phyloP scores from a whole-genome alignment of 2,113 vertebrate genomes.

The Malurus alboscapulatus region DNA sequence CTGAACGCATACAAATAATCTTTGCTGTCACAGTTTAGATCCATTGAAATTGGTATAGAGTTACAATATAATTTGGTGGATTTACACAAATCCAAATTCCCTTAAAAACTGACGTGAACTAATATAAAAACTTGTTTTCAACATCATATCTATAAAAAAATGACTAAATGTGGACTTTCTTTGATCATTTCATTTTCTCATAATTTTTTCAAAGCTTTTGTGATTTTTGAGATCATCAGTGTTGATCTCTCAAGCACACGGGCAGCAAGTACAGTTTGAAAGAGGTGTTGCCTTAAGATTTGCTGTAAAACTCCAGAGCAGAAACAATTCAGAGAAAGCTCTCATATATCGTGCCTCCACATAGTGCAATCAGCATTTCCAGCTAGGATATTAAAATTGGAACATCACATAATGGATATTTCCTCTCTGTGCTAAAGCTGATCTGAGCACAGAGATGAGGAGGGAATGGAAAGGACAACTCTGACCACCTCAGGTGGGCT shows the following conservation, averaged over 20 bases:
- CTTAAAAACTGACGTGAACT: neutral
- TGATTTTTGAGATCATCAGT: neutral
- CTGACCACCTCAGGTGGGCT: neutral
- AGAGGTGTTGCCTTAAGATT: neutral
- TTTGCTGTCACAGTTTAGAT: neutral
- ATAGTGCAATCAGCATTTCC: neutral
- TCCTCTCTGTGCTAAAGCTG: neutral
- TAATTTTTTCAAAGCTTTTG: neutral
- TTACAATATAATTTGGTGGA: neutral
- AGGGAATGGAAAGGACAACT: neutral
- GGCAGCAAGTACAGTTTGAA: neutral
- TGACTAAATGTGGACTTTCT: neutral
- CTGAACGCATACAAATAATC: conserved; percentile 16
- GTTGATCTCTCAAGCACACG: neutral
- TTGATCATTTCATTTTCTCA: neutral
- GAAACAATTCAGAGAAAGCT: neutral
- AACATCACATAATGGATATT: neutral
- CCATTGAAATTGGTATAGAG: neutral
- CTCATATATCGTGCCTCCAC: neutral
- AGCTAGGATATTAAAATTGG: neutral
- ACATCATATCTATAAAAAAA: neutral
- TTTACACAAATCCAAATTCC: neutral
- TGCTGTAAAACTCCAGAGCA: neutral
- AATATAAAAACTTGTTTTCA: neutral
- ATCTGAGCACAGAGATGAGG: neutral